Base-by-base conservation (phyloP, 1,140 invertebrate species). In the Nomia melanderi region DNA sequence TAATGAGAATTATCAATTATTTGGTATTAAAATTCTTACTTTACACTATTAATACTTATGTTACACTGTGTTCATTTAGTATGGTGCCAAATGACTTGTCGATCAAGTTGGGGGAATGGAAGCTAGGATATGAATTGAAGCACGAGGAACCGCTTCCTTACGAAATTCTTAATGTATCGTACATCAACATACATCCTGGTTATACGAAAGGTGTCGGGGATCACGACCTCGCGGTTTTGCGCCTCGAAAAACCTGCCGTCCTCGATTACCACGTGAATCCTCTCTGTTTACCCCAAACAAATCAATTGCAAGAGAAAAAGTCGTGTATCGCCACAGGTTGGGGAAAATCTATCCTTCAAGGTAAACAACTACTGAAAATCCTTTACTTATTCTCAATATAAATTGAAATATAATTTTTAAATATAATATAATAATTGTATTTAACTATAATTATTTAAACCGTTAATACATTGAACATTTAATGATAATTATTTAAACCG, bases 81-180 rank as follows among this genome's bases (percentile, higher is more conserved):
- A 86, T 95, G 14, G 88, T 93, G 14, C 93, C 95, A 1, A 92
- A 93, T 33, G 95, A 97, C 80, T 90, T 97, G 1, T 93, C 95
- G 0, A 94, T 97, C 62, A 97, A 97, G 88, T 95, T 95, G 3
- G 97, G 97, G 11, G 96, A 96, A 94, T 97, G 96, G 96, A 96
- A 96, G 88, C 92, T 97, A n/a, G 95, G 95, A 41, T 94, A 95
- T 74, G 95, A 96, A 70, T 80, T 91, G 8, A 85, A 89, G 73
- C 87, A 92, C 62, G 95, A 96, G 64, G 96, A 97, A 87, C 96
- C 96, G 1, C 90, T 96, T 25, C 95, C 96, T 0, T 96, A 96
- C 92, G 95, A 97, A 87, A 95, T 96, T 27, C 93, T 95, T 0
- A 94, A 95, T 33, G 96, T 96, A 1, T 93, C 94, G 7, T 92